Evolutionary conservation across 1,140 invertebrate species (phyloP).

Genomic region (Tyrophagus putrescentiae): DNA sequence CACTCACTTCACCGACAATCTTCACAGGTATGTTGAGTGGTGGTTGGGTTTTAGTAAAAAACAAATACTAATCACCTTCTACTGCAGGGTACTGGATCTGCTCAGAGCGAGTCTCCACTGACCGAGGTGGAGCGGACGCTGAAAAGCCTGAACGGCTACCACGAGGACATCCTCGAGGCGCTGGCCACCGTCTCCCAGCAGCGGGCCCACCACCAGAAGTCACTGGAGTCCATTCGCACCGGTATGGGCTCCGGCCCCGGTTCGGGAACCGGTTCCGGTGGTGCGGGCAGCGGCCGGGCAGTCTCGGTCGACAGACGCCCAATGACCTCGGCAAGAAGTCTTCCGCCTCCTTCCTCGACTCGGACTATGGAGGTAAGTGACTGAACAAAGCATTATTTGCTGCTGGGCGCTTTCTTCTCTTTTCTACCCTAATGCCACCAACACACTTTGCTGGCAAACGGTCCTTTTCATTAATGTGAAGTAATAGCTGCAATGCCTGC

Average conservation of each 20-base stretch:
- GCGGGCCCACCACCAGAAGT: conserved; percentile 16
- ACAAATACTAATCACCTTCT: no score
- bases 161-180: conserved; percentile 75
- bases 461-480: no score
- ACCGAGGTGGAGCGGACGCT: conserved; percentile 59
- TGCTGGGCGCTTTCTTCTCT: neutral
- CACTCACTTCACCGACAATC: conserved; percentile 28
- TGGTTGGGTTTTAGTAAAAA: no score
- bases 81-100: neutral
- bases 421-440: no score
- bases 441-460: no score
- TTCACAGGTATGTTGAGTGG: conserved; percentile 29
- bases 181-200: conserved; percentile 35
- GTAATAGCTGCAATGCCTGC: no score
- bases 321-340: conserved; percentile 11
- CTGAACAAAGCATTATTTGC: neutral
- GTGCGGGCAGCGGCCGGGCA: neutral
- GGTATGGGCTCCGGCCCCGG: conserved; percentile 21
- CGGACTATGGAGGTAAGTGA: conserved; percentile 20
- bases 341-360: neutral
- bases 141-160: conserved; percentile 76
- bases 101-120: conserved; percentile 25
- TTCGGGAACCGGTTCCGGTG: conserved; percentile 20
- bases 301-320: conserved; percentile 5
- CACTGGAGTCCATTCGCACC: conserved; percentile 9